phyloP scores from a whole-genome alignment of 2,888 invertebrate species.

The Leptopterna dolabrata region DNA sequence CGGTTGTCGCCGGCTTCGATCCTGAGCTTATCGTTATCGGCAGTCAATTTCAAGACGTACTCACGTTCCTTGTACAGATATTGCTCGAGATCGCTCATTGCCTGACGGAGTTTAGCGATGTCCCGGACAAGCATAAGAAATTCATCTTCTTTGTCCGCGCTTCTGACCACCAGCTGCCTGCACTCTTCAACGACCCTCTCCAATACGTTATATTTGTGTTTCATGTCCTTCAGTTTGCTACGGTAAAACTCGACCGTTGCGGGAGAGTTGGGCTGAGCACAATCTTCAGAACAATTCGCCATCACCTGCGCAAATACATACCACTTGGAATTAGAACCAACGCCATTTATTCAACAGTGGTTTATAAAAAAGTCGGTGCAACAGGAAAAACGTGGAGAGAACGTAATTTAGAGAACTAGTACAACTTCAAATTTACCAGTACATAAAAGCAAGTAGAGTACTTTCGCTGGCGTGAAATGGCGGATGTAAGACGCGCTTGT shows the following conservation, averaged over 20 bases:
- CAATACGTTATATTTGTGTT: constrained; percentile 43
- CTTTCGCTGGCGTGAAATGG: background rate
- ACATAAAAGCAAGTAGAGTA: background rate
- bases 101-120: constrained; percentile 43
- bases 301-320: constrained; percentile 51
- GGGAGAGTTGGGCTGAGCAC: constrained; percentile 29
- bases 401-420: too few species aligned
- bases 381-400: too few species aligned
- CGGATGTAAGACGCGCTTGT: background rate
- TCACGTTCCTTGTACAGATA: constrained; percentile 57
- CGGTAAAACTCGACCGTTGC: constrained; percentile 56
- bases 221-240: constrained; percentile 54
- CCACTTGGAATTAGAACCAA: constrained; percentile 34
- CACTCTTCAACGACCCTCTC: constrained; percentile 53
- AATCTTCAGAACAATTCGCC: constrained; percentile 44
- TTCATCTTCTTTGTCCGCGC: constrained; percentile 55
- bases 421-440: background rate
- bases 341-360: background rate
- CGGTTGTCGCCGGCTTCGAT: constrained; percentile 52
- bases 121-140: constrained; percentile 40
- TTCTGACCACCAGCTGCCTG: constrained; percentile 49
- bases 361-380: background rate
- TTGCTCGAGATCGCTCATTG: constrained; percentile 55
- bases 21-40: constrained; percentile 54
- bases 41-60: constrained; percentile 54